phyloP scores from a whole-genome alignment of 2,797 vertebrate genomes.

The Calcarius lapponicus region DNA sequence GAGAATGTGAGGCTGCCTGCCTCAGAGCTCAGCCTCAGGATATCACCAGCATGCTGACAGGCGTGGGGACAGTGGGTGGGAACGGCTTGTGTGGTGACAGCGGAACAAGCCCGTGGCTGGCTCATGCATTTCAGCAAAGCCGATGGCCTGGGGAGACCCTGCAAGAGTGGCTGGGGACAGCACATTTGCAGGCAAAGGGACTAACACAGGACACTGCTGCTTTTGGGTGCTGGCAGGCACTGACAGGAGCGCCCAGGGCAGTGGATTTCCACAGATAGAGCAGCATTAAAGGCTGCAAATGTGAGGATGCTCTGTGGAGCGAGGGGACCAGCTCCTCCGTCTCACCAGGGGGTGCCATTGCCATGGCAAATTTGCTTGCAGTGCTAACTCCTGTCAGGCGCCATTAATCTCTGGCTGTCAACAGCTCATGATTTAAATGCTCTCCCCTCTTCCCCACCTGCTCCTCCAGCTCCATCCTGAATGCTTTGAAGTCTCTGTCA shows the following conservation, averaged over 20 bases:
- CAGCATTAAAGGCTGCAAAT: background rate
- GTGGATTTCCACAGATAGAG: background rate
- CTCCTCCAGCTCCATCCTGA: background rate
- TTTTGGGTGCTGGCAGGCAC: background rate
- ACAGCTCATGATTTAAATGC: slow-evolving; percentile 26
- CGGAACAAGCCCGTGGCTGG: background rate
- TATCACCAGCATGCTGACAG: accelerated
- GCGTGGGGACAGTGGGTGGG: accelerated
- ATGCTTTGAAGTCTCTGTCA: background rate
- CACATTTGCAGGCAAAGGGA: background rate
- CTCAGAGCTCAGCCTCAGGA: background rate
- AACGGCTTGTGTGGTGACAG: accelerated
- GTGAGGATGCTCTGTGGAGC: background rate
- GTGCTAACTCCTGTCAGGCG: background rate
- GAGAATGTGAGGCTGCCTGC: background rate
- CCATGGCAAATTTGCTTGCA: slow-evolving; percentile 29
- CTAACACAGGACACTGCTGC: background rate
- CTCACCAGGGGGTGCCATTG: slow-evolving; percentile 28
- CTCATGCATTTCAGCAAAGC: background rate
- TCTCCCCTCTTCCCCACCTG: slow-evolving; percentile 12
- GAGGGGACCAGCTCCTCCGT: background rate
- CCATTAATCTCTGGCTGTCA: slow-evolving; percentile 20
- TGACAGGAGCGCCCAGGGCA: background rate
- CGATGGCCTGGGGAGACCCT: background rate
- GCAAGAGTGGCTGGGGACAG: background rate